Base-by-base conservation (phyloP, 2,888 invertebrate genomes). In the Eupeodes luniger region DNA sequence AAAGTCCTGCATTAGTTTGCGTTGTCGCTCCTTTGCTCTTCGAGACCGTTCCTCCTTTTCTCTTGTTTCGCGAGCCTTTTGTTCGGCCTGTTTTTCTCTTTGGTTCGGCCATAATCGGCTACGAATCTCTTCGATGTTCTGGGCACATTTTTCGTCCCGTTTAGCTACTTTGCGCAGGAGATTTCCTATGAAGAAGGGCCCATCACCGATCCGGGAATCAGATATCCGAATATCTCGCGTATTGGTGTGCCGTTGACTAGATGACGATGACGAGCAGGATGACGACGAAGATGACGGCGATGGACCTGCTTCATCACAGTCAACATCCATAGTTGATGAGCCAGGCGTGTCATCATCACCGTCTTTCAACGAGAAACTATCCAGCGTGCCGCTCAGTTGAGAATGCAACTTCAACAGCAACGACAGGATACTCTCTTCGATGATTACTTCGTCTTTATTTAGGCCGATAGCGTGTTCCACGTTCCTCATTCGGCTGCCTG, bases 1-100 rank as follows among this genome's bases (percentile, higher is more conserved):
- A 94, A 99, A 98, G 92, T 99, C 98, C 49, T 96, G 97, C 97
- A 99, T 98, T 90, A 99, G 94, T 92, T 97, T 97, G 91, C 97
- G 96, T 92, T 99, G 98, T 1, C 99, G 95, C 91, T 98, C 98
- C 90, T 97, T 96, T 0, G 98, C 98, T 89, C 96, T 95, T 47
- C 96, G 95, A 44, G 97, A 95, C n/a, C 97, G 95, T 91, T 98
- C 98, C 91, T 97, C 97, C 89, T 96, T 95, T 91, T 98, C 98
- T 79, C 95, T 93, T 66, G 93, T 91, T 90, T 94, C 95, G 93
- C 95, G 92, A 0, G 95, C 95, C 59, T 95, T 95, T 90, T 96
- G 96, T 91, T 97, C 97, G 84, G 97, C 96, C 93, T 97, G 97
- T 12, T 96, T 95, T 92, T 97, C 96, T 64, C 96, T 96, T 94